Percentiles rank a stretch among this genome's conserved stretches.
These are phyloP conservation scores for Coptodon bakossiorum DNA, from an alignment of 2,113 vertebrate genomes.

Conservation along the genomic window DNA sequence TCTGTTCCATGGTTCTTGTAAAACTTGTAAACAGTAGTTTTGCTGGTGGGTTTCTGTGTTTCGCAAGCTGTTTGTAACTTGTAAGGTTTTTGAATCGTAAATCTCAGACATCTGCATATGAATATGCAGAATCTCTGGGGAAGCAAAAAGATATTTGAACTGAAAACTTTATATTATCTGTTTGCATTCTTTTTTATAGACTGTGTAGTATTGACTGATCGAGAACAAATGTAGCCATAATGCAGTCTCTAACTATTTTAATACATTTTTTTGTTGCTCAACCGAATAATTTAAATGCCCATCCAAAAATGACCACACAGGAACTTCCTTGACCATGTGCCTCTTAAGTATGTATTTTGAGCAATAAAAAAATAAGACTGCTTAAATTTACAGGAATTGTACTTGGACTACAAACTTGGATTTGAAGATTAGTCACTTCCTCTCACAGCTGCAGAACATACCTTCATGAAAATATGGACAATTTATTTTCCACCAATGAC, in stretches of 20 bases:
- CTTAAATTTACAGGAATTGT: background rate
- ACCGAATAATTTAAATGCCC: background rate
- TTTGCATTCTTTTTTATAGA: background rate
- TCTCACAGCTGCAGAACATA: background rate
- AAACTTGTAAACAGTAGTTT: background rate
- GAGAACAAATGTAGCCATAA: background rate
- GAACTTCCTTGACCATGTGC: background rate
- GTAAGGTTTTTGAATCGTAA: background rate
- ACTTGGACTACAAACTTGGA: background rate
- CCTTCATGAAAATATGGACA: background rate
- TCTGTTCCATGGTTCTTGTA: background rate
- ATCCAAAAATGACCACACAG: background rate
- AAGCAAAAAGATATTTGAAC: background rate
- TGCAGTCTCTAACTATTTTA: background rate
- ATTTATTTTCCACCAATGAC: background rate
- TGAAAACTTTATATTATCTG: background rate
- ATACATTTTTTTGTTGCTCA: background rate
- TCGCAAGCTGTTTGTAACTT: background rate
- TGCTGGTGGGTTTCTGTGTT: background rate
- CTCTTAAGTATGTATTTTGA: background rate
- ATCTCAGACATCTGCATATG: background rate
- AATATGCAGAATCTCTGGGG: background rate
- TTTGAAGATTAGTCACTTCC: background rate
- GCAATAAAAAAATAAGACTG: background rate
- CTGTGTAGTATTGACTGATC: fast-evolving